Conservation (phyloP, 2,888 invertebrate species). For the Orthonychiurus folsomi region DNA sequence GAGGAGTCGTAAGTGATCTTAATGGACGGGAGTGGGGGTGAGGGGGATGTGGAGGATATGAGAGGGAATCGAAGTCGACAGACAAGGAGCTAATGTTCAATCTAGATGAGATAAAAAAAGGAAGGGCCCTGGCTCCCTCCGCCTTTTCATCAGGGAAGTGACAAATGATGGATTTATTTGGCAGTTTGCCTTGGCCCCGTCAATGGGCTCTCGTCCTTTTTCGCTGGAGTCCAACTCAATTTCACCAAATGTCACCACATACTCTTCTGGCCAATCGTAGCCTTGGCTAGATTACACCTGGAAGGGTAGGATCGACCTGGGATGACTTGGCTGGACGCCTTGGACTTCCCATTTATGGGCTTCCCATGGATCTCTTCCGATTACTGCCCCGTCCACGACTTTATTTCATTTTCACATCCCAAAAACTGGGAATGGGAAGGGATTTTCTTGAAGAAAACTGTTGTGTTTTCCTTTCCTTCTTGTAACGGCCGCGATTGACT, state of each 20-base stretch:
- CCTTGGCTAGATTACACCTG: constrained; percentile 6
- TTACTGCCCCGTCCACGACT: not conserved
- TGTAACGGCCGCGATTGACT: constrained; percentile 4
- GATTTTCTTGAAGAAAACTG: no score
- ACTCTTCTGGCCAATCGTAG: not conserved
- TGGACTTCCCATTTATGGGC: no score
- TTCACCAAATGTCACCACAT: not conserved
- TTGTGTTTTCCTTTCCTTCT: no score
- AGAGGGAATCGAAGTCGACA: constrained; percentile 15
- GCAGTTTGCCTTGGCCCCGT: constrained; percentile 21
- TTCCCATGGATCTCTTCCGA: not conserved
- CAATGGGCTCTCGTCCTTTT: constrained; percentile 10
- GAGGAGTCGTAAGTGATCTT: not conserved
- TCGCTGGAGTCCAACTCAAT: not conserved
- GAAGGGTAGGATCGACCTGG: not conserved
- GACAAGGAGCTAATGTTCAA: constrained; percentile 25
- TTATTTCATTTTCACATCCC: not conserved
- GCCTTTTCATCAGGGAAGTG: constrained; percentile 20
- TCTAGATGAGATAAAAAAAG: constrained; percentile 25
- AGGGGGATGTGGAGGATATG: not conserved
- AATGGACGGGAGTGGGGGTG: not conserved
- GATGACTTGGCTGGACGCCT: no score
- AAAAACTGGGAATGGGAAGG: no score
- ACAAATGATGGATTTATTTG: constrained; percentile 34
- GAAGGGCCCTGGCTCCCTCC: not conserved